Percentiles rank a stretch among this genome's conserved stretches.
Evolutionary conservation across 2,888 invertebrate species (phyloP).

Genomic region (Troilus luridus): DNA sequence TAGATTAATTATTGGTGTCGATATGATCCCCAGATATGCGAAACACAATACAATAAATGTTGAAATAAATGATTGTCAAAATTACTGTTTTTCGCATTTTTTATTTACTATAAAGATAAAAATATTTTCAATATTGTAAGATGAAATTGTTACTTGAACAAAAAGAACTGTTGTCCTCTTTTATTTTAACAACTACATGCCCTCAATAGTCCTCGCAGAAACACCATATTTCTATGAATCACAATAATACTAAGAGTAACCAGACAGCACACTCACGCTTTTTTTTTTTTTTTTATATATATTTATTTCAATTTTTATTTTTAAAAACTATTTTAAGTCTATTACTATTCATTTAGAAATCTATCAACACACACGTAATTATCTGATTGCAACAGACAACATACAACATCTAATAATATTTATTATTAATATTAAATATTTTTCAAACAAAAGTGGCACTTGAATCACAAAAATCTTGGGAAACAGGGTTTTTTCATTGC

Average conservation of each 20-base stretch:
- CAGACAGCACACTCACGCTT: constrained; percentile 52
- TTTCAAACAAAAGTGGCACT: constrained; percentile 84
- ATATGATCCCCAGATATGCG: constrained; percentile 58
- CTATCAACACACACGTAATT: constrained; percentile 64
- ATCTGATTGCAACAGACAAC: constrained; percentile 65
- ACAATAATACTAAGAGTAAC: constrained; percentile 58
- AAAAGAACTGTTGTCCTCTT: constrained; percentile 32
- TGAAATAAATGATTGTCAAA: constrained; percentile 58
- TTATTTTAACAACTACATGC: constrained; percentile 14
- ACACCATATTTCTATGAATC: constrained; percentile 59
- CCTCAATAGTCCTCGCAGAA: constrained; percentile 62
- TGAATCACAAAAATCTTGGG: constrained; percentile 75
- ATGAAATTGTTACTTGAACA: constrained; percentile 25
- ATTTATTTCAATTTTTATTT: constrained; percentile 9
- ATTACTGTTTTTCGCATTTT: constrained; percentile 57
- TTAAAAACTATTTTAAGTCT: constrained; percentile 58
- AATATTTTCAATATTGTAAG: constrained; percentile 48
- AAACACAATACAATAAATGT: constrained; percentile 55
- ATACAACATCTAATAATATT: constrained; percentile 66
- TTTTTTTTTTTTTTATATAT: constrained; percentile 34
- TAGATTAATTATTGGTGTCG: constrained; percentile 50
- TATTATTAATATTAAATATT: constrained; percentile 68
- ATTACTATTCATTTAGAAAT: constrained; percentile 61
- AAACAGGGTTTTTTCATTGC: constrained; percentile 57
- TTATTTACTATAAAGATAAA: constrained; percentile 34